These are phyloP conservation scores for Ceratina japonica DNA, from an alignment of 1,140 invertebrate species.

Conservation along the genomic window DNA sequence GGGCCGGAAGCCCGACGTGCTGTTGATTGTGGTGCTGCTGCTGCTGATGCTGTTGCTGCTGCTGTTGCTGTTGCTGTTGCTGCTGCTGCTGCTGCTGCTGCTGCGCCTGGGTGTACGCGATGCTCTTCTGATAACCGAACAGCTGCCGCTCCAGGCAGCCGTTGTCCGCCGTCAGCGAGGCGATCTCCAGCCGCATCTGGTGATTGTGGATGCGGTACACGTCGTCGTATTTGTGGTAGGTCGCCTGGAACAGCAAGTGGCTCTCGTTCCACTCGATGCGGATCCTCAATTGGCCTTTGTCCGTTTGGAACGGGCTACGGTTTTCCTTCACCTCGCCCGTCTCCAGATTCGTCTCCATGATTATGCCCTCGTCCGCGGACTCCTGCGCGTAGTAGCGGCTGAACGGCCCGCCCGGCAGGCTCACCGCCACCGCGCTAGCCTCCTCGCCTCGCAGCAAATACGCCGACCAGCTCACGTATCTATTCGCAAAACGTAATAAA, in stretches of 20 bases:
- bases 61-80: constrained; percentile 77
- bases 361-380: constrained; percentile 88
- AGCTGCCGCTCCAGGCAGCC: constrained; percentile 91
- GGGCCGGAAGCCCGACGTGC: constrained; percentile 67
- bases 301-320: constrained; percentile 87
- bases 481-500: constrained; percentile 57
- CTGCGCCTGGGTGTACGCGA: constrained; percentile 86
- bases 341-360: constrained; percentile 90
- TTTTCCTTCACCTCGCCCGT: constrained; percentile 89
- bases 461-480: constrained; percentile 90
- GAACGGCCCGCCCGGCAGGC: constrained; percentile 87
- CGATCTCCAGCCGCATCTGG: constrained; percentile 93
- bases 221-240: constrained; percentile 93
- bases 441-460: constrained; percentile 84
- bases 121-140: constrained; percentile 92
- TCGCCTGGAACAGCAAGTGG: constrained; percentile 90
- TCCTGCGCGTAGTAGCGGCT: constrained; percentile 93
- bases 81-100: constrained; percentile 77
- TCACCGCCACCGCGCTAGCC: constrained; percentile 81
- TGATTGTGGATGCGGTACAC: constrained; percentile 90
- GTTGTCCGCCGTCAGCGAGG: constrained; percentile 91
- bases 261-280: constrained; percentile 93
- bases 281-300: constrained; percentile 87
- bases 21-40: constrained; percentile 67
- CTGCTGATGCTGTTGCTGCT: constrained; percentile 74